Evolutionary conservation across 1,140 invertebrate species (phyloP).

Genomic region (Neodiprion fabricii): DNA sequence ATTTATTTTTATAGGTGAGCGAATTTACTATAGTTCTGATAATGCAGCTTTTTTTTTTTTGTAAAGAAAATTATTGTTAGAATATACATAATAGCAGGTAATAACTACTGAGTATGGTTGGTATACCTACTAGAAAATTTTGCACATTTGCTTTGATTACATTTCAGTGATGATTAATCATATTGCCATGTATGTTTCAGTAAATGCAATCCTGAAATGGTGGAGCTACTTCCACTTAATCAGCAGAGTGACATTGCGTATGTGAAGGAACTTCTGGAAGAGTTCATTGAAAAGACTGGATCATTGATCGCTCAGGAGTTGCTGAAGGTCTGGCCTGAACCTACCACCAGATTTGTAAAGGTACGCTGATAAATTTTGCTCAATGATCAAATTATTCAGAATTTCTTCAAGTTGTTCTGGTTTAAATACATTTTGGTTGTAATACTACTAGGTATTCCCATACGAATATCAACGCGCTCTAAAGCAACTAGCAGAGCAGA

Average conservation of each 20-base stretch:
- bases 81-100: too few species aligned
- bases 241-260: constrained; percentile 80
- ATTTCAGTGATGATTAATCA: not conserved
- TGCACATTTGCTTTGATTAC: constrained; percentile 4
- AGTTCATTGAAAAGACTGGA: constrained; percentile 91
- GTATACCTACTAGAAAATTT: not conserved
- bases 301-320: constrained; percentile 85
- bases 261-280: constrained; percentile 80
- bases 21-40: constrained; percentile 16
- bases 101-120: too few species aligned
- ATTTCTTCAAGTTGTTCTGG: not conserved
- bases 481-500: constrained; percentile 73
- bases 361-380: constrained; percentile 52
- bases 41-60: constrained; percentile 12
- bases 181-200: constrained; percentile 47
- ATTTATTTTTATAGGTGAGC: not conserved
- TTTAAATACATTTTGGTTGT: constrained; percentile 17
- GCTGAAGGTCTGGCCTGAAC: constrained; percentile 82
- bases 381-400: not conserved
- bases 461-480: constrained; percentile 95
- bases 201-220: constrained; percentile 92
- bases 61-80: too few species aligned
- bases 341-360: constrained; percentile 87
- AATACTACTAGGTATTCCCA: constrained; percentile 78
- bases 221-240: constrained; percentile 85